These are phyloP conservation scores for Glyptemys insculpta DNA, from an alignment of 2,797 vertebrate species.

Conservation along the genomic window DNA sequence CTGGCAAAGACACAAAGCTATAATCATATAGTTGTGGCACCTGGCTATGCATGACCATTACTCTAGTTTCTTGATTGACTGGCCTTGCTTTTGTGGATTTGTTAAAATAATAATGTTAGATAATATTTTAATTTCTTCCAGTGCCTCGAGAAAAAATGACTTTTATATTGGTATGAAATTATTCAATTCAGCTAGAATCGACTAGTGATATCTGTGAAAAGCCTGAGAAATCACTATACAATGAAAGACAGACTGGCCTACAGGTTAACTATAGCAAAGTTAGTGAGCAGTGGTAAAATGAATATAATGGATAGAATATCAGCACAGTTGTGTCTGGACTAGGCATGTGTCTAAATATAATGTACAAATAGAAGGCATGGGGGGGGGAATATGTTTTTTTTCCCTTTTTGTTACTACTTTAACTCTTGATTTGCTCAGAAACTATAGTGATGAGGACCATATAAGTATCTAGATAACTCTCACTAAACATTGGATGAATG, in stretches of 20 bases:
- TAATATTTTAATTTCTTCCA: not conserved
- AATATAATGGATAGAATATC: not conserved
- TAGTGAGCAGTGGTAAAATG: not conserved
- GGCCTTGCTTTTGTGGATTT: not conserved
- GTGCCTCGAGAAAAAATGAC: not conserved
- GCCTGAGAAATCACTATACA: not conserved
- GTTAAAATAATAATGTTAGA: not conserved
- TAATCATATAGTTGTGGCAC: not conserved
- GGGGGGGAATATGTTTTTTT: not conserved
- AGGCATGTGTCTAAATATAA: rapidly evolving
- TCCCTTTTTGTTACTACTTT: not conserved
- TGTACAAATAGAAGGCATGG: not conserved
- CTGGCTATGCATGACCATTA: not conserved
- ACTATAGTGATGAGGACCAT: not conserved
- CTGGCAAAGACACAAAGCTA: not conserved
- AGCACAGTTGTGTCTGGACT: not conserved
- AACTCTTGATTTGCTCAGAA: not conserved
- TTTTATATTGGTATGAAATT: not conserved
- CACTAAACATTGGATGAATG: not conserved
- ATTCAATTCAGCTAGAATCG: not conserved
- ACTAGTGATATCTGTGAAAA: not conserved
- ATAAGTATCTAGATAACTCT: not conserved
- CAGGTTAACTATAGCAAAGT: not conserved
- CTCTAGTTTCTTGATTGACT: not conserved
- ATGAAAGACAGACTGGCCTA: not conserved